phyloP scores from a whole-genome alignment of 2,888 invertebrate species.

The Plagodis pulveraria region DNA sequence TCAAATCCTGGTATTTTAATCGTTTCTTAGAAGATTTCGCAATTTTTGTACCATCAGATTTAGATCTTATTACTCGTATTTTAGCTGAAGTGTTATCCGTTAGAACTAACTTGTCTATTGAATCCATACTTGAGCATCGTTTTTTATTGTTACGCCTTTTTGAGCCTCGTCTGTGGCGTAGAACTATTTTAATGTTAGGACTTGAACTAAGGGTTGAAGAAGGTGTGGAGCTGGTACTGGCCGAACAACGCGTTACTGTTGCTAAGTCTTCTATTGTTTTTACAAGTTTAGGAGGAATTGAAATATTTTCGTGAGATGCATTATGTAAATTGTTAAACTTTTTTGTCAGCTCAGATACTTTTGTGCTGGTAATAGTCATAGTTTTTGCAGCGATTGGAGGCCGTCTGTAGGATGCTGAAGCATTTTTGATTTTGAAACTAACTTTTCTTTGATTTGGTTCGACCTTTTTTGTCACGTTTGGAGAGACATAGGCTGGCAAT shows the following conservation, averaged over 20 bases:
- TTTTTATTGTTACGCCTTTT: conserved; percentile 79
- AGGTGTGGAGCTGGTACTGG: conserved; percentile 75
- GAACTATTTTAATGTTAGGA: conserved; percentile 79
- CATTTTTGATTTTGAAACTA: conserved; percentile 86
- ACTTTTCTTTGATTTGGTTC: conserved; percentile 82
- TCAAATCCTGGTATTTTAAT: conserved; percentile 66
- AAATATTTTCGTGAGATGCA: conserved; percentile 66
- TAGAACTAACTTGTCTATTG: conserved; percentile 69
- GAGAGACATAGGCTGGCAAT: conserved; percentile 47
- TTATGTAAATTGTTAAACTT: conserved; percentile 88
- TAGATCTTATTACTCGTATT: conserved; percentile 71
- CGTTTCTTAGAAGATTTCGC: conserved; percentile 73
- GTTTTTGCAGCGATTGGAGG: conserved; percentile 72
- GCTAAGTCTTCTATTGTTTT: conserved; percentile 80
- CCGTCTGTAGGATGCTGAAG: conserved; percentile 73
- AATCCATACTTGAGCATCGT: conserved; percentile 79
- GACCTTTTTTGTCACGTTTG: conserved; percentile 58
- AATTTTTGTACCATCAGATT: conserved; percentile 77
- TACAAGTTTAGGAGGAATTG: conserved; percentile 83
- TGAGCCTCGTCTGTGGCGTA: conserved; percentile 72
- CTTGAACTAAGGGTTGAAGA: conserved; percentile 76
- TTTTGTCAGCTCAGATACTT: conserved; percentile 88
- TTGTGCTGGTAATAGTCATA: conserved; percentile 80
- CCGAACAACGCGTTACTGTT: conserved; percentile 57
- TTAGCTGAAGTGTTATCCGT: conserved; percentile 61